phyloP scores from a whole-genome alignment of 2,797 vertebrate species.

The Anas acuta region DNA sequence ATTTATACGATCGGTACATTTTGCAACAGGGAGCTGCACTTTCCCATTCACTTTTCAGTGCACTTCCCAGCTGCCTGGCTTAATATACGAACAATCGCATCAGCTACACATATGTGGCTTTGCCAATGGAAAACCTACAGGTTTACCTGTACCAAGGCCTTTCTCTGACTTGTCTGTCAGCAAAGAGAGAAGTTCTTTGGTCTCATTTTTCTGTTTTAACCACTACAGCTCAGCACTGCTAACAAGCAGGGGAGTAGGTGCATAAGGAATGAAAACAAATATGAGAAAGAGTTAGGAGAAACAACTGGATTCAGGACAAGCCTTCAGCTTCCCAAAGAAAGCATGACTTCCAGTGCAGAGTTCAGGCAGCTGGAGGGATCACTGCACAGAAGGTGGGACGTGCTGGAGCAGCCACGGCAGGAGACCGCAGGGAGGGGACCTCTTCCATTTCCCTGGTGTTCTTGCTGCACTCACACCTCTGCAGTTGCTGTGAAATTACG shows the following conservation, averaged over 20 bases:
- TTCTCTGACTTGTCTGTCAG: not conserved
- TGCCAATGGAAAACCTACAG: not conserved
- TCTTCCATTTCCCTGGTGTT: not conserved
- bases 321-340: not conserved
- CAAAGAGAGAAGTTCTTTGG: not conserved
- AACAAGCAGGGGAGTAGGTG: not conserved
- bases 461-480: not conserved
- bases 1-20: accelerated
- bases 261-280: not conserved
- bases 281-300: not conserved
- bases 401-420: accelerated
- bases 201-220: not conserved
- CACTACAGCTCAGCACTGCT: not conserved
- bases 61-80: not conserved
- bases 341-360: not conserved
- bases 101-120: not conserved
- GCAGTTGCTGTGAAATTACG: not conserved
- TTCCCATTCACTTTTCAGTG: not conserved
- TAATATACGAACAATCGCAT: accelerated
- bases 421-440: not conserved
- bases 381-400: not conserved
- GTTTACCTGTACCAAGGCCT: not conserved
- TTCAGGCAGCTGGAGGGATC: not conserved
- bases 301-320: not conserved
- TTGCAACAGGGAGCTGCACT: not conserved